These are phyloP conservation scores for Apodemia zela DNA, from an alignment of 2,888 invertebrate genomes.

Conservation along the genomic window DNA sequence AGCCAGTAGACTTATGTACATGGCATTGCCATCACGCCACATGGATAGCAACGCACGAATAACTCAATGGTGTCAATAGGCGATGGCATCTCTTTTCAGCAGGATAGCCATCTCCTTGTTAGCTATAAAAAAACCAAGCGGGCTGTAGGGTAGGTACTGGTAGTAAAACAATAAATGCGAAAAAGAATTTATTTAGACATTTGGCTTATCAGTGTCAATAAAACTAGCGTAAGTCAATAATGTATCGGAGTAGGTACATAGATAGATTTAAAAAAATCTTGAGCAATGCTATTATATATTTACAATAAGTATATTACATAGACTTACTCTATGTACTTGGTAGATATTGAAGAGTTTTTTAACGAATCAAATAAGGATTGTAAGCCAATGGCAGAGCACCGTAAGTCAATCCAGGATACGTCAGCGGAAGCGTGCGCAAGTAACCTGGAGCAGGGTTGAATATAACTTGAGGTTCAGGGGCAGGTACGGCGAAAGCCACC, in stretches of 20 bases:
- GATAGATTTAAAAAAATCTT: not conserved
- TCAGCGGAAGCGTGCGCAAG: constrained; percentile 33
- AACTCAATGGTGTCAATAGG: too few species aligned
- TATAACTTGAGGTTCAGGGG: constrained; percentile 57
- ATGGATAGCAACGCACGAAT: too few species aligned
- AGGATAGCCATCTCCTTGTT: too few species aligned
- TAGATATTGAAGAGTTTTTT: constrained; percentile 22
- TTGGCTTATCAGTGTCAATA: constrained; percentile 45
- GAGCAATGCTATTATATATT: constrained; percentile 9
- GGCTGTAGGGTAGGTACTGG: too few species aligned
- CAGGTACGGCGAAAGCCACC: constrained; percentile 68
- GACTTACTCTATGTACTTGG: constrained; percentile 4
- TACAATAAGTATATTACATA: not conserved
- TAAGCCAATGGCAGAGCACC: constrained; percentile 60
- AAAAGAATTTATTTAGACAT: constrained; percentile 54
- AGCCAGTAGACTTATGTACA: too few species aligned
- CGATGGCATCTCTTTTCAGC: too few species aligned
- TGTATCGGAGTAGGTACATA: constrained; percentile 4
- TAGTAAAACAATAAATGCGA: constrained; percentile 36
- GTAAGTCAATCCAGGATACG: constrained; percentile 40
- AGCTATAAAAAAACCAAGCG: too few species aligned
- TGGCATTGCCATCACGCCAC: too few species aligned
- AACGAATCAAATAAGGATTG: constrained; percentile 45
- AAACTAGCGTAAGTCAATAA: constrained; percentile 28
- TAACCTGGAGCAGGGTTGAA: constrained; percentile 54